These are phyloP conservation scores for Pterocles orientalis DNA, from an alignment of 2,113 vertebrate genomes.

Conservation along the genomic window DNA sequence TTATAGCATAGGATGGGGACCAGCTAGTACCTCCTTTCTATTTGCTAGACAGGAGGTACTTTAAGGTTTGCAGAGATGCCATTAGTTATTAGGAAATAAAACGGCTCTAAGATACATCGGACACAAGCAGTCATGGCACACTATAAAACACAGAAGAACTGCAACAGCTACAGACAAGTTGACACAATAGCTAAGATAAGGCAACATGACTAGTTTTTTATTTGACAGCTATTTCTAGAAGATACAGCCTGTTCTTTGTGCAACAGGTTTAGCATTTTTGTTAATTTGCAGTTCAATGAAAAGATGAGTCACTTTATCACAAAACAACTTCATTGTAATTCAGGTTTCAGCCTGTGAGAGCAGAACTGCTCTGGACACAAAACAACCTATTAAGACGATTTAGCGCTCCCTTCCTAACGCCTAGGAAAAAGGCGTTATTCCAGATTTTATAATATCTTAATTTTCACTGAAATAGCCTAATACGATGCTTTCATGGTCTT, in stretches of 20 bases:
- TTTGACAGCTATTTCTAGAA: background rate
- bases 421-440: background rate
- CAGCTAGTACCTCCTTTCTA: background rate
- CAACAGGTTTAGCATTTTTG: background rate
- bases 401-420: background rate
- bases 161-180: background rate
- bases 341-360: background rate
- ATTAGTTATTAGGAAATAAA: background rate
- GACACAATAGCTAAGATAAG: background rate
- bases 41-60: background rate
- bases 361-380: background rate
- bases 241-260: background rate
- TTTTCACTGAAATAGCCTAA: background rate
- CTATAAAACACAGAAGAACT: background rate
- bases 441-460: background rate
- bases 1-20: background rate
- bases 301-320: background rate
- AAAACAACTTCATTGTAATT: background rate
- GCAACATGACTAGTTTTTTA: background rate
- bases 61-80: background rate
- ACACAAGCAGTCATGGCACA: background rate
- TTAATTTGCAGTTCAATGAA: background rate
- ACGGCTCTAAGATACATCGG: accelerated
- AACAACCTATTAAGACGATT: background rate
- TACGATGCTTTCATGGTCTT: background rate